Evolutionary conservation across 37 sponge, comb jelly and placozoan genomes (phyloP).

Genomic region (Chondrosia reniformis): DNA sequence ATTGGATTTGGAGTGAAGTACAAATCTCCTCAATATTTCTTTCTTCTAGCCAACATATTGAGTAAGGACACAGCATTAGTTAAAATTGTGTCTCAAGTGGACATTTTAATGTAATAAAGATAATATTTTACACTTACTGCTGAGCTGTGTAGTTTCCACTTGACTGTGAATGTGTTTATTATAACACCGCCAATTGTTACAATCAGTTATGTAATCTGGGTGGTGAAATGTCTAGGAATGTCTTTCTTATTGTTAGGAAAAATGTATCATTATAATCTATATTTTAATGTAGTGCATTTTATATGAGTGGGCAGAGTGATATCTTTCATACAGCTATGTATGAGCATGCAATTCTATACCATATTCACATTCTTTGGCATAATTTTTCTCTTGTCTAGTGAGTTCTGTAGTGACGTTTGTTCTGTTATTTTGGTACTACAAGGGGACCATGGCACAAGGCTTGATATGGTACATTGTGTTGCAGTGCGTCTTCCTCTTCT

Average conservation of each 20-base stretch:
- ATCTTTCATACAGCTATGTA: background rate
- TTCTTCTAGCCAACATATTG: conserved; percentile 52
- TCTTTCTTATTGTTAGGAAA: too few species aligned
- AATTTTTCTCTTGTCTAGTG: conserved; percentile 14
- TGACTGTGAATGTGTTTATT: background rate
- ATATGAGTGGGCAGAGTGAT: background rate
- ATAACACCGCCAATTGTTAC: too few species aligned
- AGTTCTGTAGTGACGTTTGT: conserved; percentile 21
- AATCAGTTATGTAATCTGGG: too few species aligned
- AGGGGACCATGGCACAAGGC: conserved; percentile 25
- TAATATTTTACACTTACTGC: too few species aligned
- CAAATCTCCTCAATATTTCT: conserved; percentile 43
- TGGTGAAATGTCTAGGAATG: too few species aligned
- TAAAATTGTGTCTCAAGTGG: too few species aligned
- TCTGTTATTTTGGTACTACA: conserved; percentile 65
- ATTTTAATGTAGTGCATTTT: background rate
- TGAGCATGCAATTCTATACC: background rate
- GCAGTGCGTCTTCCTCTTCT: conserved; percentile 65
- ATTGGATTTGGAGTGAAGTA: conserved; percentile 29
- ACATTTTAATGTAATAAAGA: too few species aligned
- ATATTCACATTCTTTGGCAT: background rate
- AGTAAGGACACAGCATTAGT: conserved; percentile 26
- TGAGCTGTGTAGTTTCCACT: too few species aligned
- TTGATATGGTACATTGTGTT: conserved; percentile 71
- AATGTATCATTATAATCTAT: too few species aligned